Base-by-base conservation (phyloP, 2,888 invertebrate species). In the Troides helena region DNA sequence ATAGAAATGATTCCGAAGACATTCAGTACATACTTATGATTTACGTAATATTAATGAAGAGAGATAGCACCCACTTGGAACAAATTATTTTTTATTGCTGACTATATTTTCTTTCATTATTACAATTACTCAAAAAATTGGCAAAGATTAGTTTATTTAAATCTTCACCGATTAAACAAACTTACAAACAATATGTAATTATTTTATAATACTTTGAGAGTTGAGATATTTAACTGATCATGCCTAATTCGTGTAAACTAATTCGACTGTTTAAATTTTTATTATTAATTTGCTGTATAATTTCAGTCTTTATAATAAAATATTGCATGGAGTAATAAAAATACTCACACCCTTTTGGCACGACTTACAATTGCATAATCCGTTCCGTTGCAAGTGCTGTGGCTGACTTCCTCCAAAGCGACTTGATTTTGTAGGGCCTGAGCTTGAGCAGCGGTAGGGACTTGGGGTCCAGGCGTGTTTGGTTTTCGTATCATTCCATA, bases 281-380 rank as follows among this genome's bases (percentile, higher is more conserved):
- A 58, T 58, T 36, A 18, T 53, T 12, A 58, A 66, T 70, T 70
- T 69, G 50, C 65, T 66, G 66, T 72, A 72, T 75, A 83, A 80
- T 79, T 81, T 83, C 83, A 82, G 81, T 84, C 83, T 84, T 87
- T 86, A 86, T 87, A 85, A 85, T 85, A 67, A 76, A 71, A 79
- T 71, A 64, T 64, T 74, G 72, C n/a, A 61, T 56, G 56, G 56
- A 56, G 78, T 75, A 74, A 65, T 74, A 72, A 72, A 74, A 71
- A 71, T 62, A 62, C 70, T 87, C 94, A 97, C 86, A 97, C 96
- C 89, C 95, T 94, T 94, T 97, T 97, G 81, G 97, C 95, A 88
- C 97, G 97, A 83, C 96, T 96, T 70, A 97, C 95, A 80, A 97
- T 94, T 72, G 97, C 96, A 89, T 97, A 97, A 80, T 96, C 96